Percentiles rank a stretch among this genome's conserved stretches.
phyloP scores from a whole-genome alignment of 1,140 invertebrate genomes.

The Lutraria rhynchaena region DNA sequence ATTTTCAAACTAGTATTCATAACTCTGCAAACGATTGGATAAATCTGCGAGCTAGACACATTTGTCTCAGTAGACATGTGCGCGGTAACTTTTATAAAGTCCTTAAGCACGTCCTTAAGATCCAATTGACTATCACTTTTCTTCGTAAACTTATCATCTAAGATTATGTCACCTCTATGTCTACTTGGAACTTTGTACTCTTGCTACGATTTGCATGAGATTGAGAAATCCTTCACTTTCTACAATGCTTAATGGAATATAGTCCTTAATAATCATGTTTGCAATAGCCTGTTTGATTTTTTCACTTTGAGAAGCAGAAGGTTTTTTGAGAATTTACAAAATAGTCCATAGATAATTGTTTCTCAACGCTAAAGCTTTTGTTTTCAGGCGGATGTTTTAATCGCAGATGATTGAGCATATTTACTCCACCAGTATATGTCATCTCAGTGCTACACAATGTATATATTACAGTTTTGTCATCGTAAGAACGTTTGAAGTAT shows the following conservation, averaged over 20 bases:
- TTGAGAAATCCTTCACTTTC: slow-evolving; percentile 20
- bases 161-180: slow-evolving; percentile 7
- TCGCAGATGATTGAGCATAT: not conserved
- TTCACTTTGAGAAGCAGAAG: not conserved
- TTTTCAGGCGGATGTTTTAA: not conserved
- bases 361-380: not conserved
- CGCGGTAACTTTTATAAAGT: not conserved
- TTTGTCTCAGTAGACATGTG: slow-evolving; percentile 13
- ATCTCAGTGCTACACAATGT: too few species aligned
- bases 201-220: slow-evolving; percentile 23
- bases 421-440: not conserved
- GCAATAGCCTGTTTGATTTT: slow-evolving; percentile 5
- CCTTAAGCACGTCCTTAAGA: not conserved
- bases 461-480: too few species aligned
- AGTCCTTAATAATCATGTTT: slow-evolving; percentile 3
- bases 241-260: slow-evolving; percentile 11
- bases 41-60: not conserved
- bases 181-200: slow-evolving; percentile 26
- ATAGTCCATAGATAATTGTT: not conserved
- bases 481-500: too few species aligned
- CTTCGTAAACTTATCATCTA: not conserved
- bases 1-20: not conserved
- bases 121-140: slow-evolving; percentile 1
- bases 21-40: slow-evolving; percentile 1
- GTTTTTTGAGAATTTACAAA: not conserved